phyloP scores from a whole-genome alignment of 2,797 vertebrate species.

The Hapalemur alaotrensis region DNA sequence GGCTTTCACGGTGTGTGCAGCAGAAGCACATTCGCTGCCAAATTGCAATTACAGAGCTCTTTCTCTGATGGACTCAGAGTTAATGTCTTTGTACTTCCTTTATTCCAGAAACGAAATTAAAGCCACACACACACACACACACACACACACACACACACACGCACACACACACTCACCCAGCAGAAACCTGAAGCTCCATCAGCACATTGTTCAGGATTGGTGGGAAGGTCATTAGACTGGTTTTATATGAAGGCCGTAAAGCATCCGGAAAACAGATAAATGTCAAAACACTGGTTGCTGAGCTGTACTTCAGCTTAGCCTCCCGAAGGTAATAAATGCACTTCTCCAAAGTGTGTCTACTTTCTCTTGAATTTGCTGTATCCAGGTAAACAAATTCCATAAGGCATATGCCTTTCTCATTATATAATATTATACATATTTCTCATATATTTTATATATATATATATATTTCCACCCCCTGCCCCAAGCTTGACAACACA shows the following conservation, averaged over 20 bases:
- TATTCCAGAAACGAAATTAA: constrained; percentile 72
- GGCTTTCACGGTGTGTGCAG: constrained; percentile 33
- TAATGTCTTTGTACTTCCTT: constrained; percentile 70
- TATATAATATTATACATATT: not conserved
- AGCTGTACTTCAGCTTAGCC: not conserved
- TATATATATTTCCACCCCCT: too few relatives aligned
- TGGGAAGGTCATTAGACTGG: constrained; percentile 45
- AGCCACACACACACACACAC: not conserved
- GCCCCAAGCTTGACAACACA: not conserved
- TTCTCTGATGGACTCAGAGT: constrained; percentile 61
- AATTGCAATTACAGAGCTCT: constrained; percentile 66
- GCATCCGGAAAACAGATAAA: constrained; percentile 65
- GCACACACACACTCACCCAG: not conserved
- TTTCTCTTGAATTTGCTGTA: constrained; percentile 21
- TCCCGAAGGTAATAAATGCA: constrained; percentile 46
- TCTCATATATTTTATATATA: not conserved
- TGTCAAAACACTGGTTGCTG: constrained; percentile 52
- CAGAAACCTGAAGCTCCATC: constrained; percentile 50
- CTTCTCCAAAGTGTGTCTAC: constrained; percentile 27
- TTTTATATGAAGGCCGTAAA: constrained; percentile 65
- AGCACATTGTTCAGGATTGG: constrained; percentile 42
- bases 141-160: not conserved
- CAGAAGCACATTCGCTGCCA: constrained; percentile 51
- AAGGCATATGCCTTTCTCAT: not conserved
- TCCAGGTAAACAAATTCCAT: not conserved